Base-by-base conservation (phyloP, 1,140 invertebrate species). In the Acromyrmex charruanus region DNA sequence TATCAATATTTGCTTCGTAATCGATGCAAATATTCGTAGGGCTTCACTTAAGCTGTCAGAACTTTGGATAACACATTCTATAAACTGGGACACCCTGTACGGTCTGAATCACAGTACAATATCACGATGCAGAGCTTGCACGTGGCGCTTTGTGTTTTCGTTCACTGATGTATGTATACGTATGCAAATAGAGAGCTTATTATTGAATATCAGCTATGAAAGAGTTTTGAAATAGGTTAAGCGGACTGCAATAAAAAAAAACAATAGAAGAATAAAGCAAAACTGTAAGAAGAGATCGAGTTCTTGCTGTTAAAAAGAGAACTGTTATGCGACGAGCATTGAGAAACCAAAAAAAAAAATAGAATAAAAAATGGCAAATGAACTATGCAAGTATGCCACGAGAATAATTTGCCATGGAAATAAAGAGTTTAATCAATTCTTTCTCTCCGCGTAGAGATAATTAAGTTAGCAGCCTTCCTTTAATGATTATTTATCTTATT, bases 181-280 rank as follows among this genome's bases (percentile, higher is more conserved):
- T 75, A 82, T 82, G 68, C 80, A 74, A 61, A 61, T 84, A 75
- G 65, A 75, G 69, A 75, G 80, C 69, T 84, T 75, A 84, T 84
- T 75, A 84, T 84, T 84, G 55, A 71, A 81, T 71, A 71, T 71
- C 35, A 21, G 12, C 6, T 35, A 35, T 75, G 39, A 75, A 74
- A 72, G 31, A 84, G 39, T 84, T 61, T 61, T 44, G 14, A 84
- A 84, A 84, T 68, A 39, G 69, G 55, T 84, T 55, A 74, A 84
- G 28, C 9, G 9, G 63, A 31, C n/a, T 74, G 18, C 69, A 82
- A 84, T 74, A 51, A 28, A 59, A 55, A 31, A 61, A 51, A 74
- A 31, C 25, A 59, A 58, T 39, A 65, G 65, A 51, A 12, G 35
- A 53, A 31, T 51, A 53, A 53, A 28, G 12, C 10, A 55, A 35